Evolutionary conservation across 2,888 invertebrate species (phyloP), one percentile per base, ranked within the genome.

Genomic region (Himalopsyche tibetana): DNA sequence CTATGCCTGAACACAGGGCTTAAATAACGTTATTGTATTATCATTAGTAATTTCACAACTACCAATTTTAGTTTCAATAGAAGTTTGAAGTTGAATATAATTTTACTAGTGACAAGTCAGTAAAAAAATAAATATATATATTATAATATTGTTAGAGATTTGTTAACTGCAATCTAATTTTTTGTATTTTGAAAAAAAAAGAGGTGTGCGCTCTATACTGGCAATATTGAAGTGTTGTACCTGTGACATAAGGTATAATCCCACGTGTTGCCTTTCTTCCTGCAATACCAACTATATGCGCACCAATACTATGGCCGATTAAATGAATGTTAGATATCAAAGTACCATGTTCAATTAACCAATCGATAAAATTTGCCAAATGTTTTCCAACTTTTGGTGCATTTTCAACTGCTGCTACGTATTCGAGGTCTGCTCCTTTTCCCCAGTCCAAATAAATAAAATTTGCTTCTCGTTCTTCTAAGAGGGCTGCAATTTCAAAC

Each of bases 301-400:
- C 94, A 4, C 94, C 94, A 84, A 95, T 91, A 89, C 94, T 94
- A 89, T 94, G 93, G 0, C 94, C 95, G 56, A 94, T 93, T 0
- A 93, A 91, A 89, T 93, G 93, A 17, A 93, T 92, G 80, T 93
- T 91, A 85, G 93, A 91, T 92, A 92, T 92, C 4, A 93, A 93
- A 3, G 93, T 92, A 3, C 93, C 93, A 88, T 93, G 92, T n/a
- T 88, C 89, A 55, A 56, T 84, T 28, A 86, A 38, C 80, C 80
- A 86, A 19, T 86, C 84, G 6, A 83, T 55, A 17, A 86, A 83
- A 17, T 55, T 55, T n/a, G 63, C 86, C 28, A 84, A 63, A 45
- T 51, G 45, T 2, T n/a, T 40, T 19, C 42, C 80, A 63, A 74
- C 81, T 81, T 12, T 36, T 0, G 45, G 42, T 15, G 42, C 80